A percentile compares a stretch with the other conserved stretches of the same genome.
These are phyloP conservation scores for Archilochus colubris DNA, from an alignment of 2,113 vertebrate species.

Conservation along the genomic window DNA sequence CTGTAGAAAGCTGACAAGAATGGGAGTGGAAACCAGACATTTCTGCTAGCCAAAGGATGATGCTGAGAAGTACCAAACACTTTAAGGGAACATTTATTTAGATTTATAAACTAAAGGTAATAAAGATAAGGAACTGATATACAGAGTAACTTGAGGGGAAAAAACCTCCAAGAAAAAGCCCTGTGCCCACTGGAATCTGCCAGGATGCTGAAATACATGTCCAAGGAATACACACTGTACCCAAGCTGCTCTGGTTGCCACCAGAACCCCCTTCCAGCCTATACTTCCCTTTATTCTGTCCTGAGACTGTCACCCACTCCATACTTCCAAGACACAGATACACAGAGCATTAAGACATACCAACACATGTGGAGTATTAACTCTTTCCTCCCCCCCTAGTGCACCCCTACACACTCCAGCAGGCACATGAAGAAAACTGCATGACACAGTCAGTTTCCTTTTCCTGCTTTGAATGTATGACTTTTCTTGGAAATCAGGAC, in stretches of 20 bases:
- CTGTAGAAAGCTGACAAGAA: background rate
- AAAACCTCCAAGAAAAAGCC: background rate
- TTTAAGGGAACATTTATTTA: background rate
- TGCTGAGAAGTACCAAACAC: background rate
- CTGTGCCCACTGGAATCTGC: background rate
- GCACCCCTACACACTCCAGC: background rate
- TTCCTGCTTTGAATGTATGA: background rate
- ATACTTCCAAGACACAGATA: background rate
- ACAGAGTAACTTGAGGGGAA: background rate
- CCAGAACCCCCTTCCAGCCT: background rate
- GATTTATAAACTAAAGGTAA: background rate
- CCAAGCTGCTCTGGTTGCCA: background rate
- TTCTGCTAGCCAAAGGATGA: background rate
- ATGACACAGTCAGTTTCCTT: background rate
- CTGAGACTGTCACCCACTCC: background rate
- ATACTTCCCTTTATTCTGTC: background rate
- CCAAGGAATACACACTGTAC: rapidly evolving
- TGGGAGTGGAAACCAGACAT: background rate
- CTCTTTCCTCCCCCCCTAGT: background rate
- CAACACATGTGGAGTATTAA: background rate
- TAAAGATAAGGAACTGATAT: background rate
- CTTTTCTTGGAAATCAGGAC: background rate
- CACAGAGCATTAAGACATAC: background rate
- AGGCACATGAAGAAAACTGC: background rate
- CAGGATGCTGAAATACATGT: background rate